Conservation (phyloP, 2,888 invertebrate genomes). For the Poecilobothrus nobilitatus region DNA sequence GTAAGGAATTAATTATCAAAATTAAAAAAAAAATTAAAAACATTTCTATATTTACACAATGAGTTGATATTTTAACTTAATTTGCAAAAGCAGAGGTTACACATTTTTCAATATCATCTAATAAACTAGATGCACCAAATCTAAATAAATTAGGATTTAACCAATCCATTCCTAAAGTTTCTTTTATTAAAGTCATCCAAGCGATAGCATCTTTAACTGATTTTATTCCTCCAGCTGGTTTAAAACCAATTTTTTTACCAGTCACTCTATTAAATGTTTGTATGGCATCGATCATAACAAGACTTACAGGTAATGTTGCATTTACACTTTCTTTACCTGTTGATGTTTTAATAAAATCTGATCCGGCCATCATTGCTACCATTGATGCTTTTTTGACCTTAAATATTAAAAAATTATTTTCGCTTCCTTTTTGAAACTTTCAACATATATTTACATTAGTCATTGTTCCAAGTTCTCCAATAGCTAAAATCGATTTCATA, state of each 20-base stretch:
- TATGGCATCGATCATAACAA: conserved; percentile 93
- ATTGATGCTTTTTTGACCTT: conserved; percentile 79
- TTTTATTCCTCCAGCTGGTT: conserved; percentile 95
- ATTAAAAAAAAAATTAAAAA: too few relatives aligned
- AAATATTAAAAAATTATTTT: conserved; percentile 19
- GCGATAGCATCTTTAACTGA: conserved; percentile 74
- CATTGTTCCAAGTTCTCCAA: conserved; percentile 81
- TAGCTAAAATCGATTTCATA: conserved; percentile 88
- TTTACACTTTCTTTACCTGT: conserved; percentile 94
- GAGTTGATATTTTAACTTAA: background rate
- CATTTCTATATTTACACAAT: background rate
- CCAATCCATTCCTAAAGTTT: conserved; percentile 82
- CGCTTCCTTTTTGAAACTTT: background rate
- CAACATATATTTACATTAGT: conserved; percentile 59
- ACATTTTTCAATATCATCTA: conserved; percentile 63
- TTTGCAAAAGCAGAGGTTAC: background rate
- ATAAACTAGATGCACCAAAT: conserved; percentile 87
- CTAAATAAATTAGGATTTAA: conserved; percentile 70
- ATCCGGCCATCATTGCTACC: conserved; percentile 90
- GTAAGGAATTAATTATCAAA: too few relatives aligned
- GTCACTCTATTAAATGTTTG: conserved; percentile 63
- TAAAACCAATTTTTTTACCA: conserved; percentile 78
- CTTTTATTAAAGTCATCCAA: conserved; percentile 78
- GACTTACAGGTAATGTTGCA: conserved; percentile 82
- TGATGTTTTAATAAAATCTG: conserved; percentile 97